Conservation (phyloP, 2,113 vertebrate species). For the Lophura nycthemera region DNA sequence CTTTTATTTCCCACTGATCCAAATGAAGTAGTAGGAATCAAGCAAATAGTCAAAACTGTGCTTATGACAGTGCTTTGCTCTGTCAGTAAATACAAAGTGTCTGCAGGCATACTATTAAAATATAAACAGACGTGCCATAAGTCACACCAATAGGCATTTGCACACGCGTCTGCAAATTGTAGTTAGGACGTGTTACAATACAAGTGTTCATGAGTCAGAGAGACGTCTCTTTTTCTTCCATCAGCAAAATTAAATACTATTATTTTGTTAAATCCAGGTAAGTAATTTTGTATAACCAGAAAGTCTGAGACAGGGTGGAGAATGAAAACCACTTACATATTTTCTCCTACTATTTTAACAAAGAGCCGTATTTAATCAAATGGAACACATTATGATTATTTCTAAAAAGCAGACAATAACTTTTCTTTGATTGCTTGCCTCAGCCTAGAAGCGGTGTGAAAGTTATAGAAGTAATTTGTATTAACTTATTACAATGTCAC, state of each 20-base stretch:
- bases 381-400: slow-evolving; percentile 83
- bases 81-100: neutral
- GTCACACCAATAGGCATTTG: neutral
- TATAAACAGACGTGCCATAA: neutral
- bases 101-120: slow-evolving; percentile 2
- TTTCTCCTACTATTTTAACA: slow-evolving; percentile 78
- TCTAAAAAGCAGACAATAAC: slow-evolving; percentile 82
- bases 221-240: slow-evolving; percentile 31
- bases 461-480: slow-evolving; percentile 87
- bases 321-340: slow-evolving; percentile 50
- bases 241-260: slow-evolving; percentile 61
- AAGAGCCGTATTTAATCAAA: slow-evolving; percentile 83
- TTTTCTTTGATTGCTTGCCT: slow-evolving; percentile 83
- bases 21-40: neutral
- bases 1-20: neutral
- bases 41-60: neutral
- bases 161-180: neutral
- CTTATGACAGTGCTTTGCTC: neutral
- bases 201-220: neutral
- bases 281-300: slow-evolving; percentile 22
- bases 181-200: neutral
- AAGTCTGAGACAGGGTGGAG: neutral
- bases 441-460: slow-evolving; percentile 76
- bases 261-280: slow-evolving; percentile 57
- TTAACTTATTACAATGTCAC: slow-evolving; percentile 85